Evolutionary conservation across 2,888 invertebrate species (phyloP).

Genomic region (Hermaeophaga mercurialis): DNA sequence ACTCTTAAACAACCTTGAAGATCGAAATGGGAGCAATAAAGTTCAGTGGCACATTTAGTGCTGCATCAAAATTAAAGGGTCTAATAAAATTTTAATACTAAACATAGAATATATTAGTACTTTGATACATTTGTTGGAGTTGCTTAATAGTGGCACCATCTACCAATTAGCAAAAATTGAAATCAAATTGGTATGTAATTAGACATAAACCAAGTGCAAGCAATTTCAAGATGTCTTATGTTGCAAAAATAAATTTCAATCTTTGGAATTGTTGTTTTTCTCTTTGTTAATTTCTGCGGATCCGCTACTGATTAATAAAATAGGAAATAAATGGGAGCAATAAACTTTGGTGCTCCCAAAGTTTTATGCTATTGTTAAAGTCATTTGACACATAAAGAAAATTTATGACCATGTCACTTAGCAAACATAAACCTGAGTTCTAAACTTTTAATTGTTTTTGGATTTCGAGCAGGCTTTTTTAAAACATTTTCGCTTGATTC

Average conservation of each 20-base stretch:
- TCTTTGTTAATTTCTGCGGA: too few relatives aligned
- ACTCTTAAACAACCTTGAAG: conserved; percentile 1
- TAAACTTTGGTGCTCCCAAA: conserved; percentile 23
- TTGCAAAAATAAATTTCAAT: too few relatives aligned
- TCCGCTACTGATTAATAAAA: conserved; percentile 6
- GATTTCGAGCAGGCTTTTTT: conserved; percentile 17
- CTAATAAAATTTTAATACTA: too few relatives aligned
- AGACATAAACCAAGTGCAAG: too few relatives aligned
- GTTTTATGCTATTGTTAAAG: conserved; percentile 30
- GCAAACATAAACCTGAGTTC: conserved; percentile 25
- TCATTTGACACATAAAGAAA: conserved; percentile 29
- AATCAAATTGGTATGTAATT: too few relatives aligned
- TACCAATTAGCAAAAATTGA: too few relatives aligned
- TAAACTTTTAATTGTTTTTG: conserved; percentile 23
- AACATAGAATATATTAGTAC: too few relatives aligned
- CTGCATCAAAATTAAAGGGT: too few relatives aligned
- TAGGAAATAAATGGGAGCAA: conserved; percentile 14
- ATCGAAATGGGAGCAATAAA: conserved; percentile 9
- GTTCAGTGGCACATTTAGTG: background rate
- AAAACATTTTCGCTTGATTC: conserved; percentile 17
- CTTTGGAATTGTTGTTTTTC: too few relatives aligned
- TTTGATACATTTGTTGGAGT: too few relatives aligned
- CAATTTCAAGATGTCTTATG: too few relatives aligned
- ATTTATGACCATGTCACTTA: conserved; percentile 25
- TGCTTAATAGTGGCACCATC: too few relatives aligned